Evolutionary conservation across 2,888 invertebrate species (phyloP), one percentile per base, ranked within the genome.

Genomic region (Drosophila melanosoma): DNA sequence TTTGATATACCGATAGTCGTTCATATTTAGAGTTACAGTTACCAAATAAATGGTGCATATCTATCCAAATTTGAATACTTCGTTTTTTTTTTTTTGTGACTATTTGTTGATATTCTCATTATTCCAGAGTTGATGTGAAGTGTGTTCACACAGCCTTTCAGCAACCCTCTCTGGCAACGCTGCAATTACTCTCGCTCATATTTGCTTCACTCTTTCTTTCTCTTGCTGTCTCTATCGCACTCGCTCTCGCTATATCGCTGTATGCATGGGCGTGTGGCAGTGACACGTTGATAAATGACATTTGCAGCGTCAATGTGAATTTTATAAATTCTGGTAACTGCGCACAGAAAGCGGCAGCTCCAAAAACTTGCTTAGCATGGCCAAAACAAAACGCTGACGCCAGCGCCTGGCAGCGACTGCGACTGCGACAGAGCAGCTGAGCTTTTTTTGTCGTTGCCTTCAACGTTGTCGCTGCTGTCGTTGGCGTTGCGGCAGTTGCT

Each of bases 201-300:
- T 11, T 48, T 49, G 15, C 26, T 15, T 15, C 49, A 12, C 20
- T 52, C 49, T 38, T 53, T 49, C 23, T 4, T 15, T 15, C 33
- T 2, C 33, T 52, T n/a, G 29, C 29, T 2, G 10, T 20, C 29
- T 17, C 29, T 23, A 11, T 35, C 20, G 35, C 20, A 36, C n/a
- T 35, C 45, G 35, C 29, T 57, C 36, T 32, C 5, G 29, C 57
- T 52, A 32, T 58, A 59, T 49, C 49, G 49, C 58, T 71, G 35
- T 65, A 52, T 81, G 68, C 61, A 61, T 61, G 63, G 49, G 58
- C 42, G 77, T 78, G 76, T 85, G 86, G 32, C 73, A 63, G 76
- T 87, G 87, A 81, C 87, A 88, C 77, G 86, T 83, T 87, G 90
- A 87, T 87, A 90, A 87, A 87, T 87, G 90, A 87, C 87, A 90